Evolutionary conservation across 2,113 vertebrate genomes (phyloP), one percentile per base, ranked within the genome.

Genomic region (Sula dactylatra): DNA sequence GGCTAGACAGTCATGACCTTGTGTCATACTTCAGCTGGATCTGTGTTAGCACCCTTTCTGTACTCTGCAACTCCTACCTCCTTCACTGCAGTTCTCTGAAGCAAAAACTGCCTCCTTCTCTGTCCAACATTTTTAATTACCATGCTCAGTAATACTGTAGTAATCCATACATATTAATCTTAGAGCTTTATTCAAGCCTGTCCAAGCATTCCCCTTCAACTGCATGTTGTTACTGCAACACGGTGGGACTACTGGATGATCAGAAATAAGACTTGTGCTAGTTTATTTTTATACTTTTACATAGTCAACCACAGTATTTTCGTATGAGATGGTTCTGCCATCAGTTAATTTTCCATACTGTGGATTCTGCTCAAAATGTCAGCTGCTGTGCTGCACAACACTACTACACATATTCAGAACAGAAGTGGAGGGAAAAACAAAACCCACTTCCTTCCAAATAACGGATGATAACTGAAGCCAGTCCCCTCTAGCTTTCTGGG

Each of bases 401-500:
- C 18, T 34, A 69, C 34, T 49, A 66, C 6, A 38, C 3, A 31
- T 40, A 82, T 10, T 86, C 32, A 67, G 31, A 78, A 47, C 18
- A 50, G 61, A 72, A 72, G 6, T 9, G 15, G 6, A 78, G 34
- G 25, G 10, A 84, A 86, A 77, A 93, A 7, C 3, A 67, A 84
- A 74, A 16, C 2, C 4, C 4, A 27, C 4, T 55, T 83, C 29
- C 44, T 69, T 65, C 16, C 49, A 77, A 92, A 61, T 47, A 97
- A 54, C 2, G 7, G 10, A 10, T 89, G 54, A 26, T 66, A 89
- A 59, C 27, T 81, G 59, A 85, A 87, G n/a, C 7, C 21, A 76
- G 18, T 21, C 26, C 9, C 5, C 7, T 70, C 36, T 66, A 0
- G 0, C 25, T 55, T 67, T 81, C 50, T 64, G 19, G n/a, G n/a